A percentile compares a stretch with the other conserved stretches of the same genome.
Conservation (phyloP, 2,888 invertebrate genomes). For the Opisthograptis luteolata region DNA sequence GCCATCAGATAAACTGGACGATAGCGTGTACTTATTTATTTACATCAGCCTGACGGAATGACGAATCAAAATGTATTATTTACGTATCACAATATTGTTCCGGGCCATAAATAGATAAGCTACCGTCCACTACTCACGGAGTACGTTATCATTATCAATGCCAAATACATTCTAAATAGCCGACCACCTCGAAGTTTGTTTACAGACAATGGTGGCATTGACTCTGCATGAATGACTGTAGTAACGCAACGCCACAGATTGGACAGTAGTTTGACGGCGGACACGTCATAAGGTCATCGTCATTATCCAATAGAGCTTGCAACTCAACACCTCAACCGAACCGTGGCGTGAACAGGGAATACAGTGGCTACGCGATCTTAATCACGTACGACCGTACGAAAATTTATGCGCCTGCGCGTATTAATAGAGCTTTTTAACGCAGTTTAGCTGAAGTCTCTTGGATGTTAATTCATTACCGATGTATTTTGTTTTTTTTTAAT, state of each 20-base stretch:
- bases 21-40: no score
- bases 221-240: conserved; percentile 29
- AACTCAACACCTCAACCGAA: conserved; percentile 67
- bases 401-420: not conserved
- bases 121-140: conserved; percentile 4
- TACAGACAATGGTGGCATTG: conserved; percentile 30
- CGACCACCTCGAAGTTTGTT: conserved; percentile 22
- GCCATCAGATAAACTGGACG: no score
- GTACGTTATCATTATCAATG: conserved; percentile 13
- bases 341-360: conserved; percentile 11
- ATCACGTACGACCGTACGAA: conserved; percentile 9
- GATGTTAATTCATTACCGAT: no score
- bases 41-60: no score
- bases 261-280: conserved; percentile 41
- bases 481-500: no score
- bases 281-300: conserved; percentile 38
- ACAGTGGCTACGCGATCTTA: conserved; percentile 8
- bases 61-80: not conserved
- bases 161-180: conserved; percentile 7
- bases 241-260: conserved; percentile 7
- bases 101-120: conserved; percentile 7
- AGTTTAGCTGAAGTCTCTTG: no score
- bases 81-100: not conserved
- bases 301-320: conserved; percentile 41
- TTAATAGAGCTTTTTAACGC: no score